Evolutionary conservation across 2,113 vertebrate species (phyloP).

Genomic region (Saccopteryx leptura): DNA sequence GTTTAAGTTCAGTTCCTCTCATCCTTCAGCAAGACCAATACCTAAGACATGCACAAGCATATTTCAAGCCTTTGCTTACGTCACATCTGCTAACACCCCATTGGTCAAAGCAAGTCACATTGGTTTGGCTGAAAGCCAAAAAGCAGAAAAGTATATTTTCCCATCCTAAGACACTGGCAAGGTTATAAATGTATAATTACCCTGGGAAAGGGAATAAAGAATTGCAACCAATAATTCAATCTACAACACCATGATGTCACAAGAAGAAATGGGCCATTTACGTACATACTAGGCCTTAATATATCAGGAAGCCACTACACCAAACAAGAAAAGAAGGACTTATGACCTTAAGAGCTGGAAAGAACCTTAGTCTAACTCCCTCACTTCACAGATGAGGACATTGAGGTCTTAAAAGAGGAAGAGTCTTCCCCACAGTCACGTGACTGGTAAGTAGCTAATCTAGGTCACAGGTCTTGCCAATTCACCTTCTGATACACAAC

Average conservation of each 20-base stretch:
- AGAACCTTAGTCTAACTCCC: background rate
- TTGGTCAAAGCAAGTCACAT: background rate
- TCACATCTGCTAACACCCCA: background rate
- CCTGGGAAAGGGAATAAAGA: background rate
- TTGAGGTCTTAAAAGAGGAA: conserved; percentile 12
- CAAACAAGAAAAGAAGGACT: conserved; percentile 7
- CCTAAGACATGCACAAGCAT: background rate
- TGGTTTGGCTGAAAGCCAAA: background rate
- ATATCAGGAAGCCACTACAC: background rate
- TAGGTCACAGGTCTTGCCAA: background rate
- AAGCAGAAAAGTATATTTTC: background rate
- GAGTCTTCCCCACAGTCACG: background rate
- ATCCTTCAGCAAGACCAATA: background rate
- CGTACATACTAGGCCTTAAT: background rate
- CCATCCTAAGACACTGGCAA: background rate
- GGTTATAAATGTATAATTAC: background rate
- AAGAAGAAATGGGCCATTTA: background rate
- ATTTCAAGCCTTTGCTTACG: background rate
- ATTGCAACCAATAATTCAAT: background rate
- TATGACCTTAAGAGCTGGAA: background rate
- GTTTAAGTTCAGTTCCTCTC: background rate
- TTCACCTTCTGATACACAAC: background rate
- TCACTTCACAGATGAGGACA: conserved; percentile 46
- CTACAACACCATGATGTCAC: background rate
- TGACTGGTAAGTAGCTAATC: background rate